Evolutionary conservation across 2,113 vertebrate genomes (phyloP), one percentile per base, ranked within the genome.

Genomic region (Catagonus wagneri): DNA sequence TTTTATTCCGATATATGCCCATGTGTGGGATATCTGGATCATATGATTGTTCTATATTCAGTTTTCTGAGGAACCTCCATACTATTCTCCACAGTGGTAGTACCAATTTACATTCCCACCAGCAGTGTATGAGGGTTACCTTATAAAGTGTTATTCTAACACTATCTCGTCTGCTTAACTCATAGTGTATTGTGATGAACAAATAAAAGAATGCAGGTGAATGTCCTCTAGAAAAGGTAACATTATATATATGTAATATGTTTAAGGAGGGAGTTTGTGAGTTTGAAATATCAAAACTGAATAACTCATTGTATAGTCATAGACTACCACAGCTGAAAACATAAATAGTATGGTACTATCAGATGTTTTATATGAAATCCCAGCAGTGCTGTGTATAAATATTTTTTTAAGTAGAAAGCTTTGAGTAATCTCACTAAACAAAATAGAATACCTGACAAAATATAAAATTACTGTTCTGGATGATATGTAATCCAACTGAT

Each of bases 221-320:
- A 78, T 58, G 1, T 81, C 44, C 58, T 84, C 16, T 90, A 66
- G 34, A 80, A 92, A 81, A 58, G 69, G 12, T 13, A 85, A 19
- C 12, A 36, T 34, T 44, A 68, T 66, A 54, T 66, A 85, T 71
- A 79, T 23, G 20, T 23, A 65, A 74, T 32, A n/a, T 54, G 17
- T 61, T 72, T 25, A 50, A 25, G 19, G 66, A 93, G 71, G 12
- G 39, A 36, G 8, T 54, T 68, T 68, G 11, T 69, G 58, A 52
- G n/a, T 93, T 32, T 95, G 39, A 95, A 88, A 63, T 66, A 74
- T 52, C 39, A 12, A 88, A 54, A 56, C 12, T 22, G 25, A 93
- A 50, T 1, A 34, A 32, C 2, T 56, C 1, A 7, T 20, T 68
- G 2, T 72, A 6, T 25, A 71, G 5, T 66, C 29, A 50, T 4